Conservation (phyloP, 2,797 vertebrate species). For the Chaetophractus vellerosus region DNA sequence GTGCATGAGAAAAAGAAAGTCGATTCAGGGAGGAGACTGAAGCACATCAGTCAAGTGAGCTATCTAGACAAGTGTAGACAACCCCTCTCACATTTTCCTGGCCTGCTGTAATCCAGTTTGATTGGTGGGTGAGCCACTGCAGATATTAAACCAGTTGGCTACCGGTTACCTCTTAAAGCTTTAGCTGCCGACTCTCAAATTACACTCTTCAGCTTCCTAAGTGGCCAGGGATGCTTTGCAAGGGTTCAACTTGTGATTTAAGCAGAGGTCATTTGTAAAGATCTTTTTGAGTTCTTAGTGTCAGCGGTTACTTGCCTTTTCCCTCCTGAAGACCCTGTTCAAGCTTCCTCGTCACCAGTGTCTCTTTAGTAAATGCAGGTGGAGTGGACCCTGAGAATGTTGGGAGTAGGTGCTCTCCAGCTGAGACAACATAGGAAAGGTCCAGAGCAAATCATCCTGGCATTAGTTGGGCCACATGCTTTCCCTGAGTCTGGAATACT, state of each 20-base stretch:
- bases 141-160: background rate
- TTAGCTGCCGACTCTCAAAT: background rate
- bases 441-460: background rate
- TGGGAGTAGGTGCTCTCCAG: background rate
- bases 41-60: background rate
- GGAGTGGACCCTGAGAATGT: background rate
- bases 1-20: background rate
- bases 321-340: constrained; percentile 70
- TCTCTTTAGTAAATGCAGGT: constrained; percentile 65
- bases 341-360: background rate
- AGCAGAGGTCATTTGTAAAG: background rate
- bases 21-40: background rate
- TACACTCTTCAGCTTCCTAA: background rate
- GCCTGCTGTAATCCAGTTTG: background rate
- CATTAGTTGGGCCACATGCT: background rate
- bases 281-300: constrained; percentile 42
- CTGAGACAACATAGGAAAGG: background rate
- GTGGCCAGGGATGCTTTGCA: background rate
- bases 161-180: background rate
- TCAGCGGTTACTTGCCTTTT: background rate
- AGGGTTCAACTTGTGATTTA: background rate
- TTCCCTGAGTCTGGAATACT: background rate
- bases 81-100: background rate
- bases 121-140: background rate
- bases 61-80: background rate